phyloP scores from a whole-genome alignment of 2,113 vertebrate genomes.

The Melanerpes formicivorus region DNA sequence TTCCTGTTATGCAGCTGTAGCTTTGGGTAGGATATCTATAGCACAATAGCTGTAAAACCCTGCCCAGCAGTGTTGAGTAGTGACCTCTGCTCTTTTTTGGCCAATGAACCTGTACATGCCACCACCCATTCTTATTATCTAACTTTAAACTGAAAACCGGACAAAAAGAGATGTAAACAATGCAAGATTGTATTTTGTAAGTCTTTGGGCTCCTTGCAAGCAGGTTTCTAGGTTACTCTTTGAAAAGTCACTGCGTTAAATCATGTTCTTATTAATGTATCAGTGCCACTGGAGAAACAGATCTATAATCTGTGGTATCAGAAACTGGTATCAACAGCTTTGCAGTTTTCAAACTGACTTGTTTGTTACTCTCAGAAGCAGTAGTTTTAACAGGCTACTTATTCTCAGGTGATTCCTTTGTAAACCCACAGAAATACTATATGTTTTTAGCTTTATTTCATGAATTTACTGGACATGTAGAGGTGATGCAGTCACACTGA shows the following conservation, averaged over 20 bases:
- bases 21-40: background rate
- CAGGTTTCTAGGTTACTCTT: background rate
- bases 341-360: background rate
- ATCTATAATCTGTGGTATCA: background rate
- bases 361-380: background rate
- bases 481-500: background rate
- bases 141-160: conserved; percentile 26
- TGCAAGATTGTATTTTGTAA: background rate
- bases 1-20: background rate
- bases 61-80: background rate
- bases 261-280: background rate
- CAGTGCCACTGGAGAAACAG: background rate
- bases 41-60: background rate
- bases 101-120: background rate
- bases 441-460: background rate
- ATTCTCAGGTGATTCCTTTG: background rate
- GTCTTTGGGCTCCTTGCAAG: background rate
- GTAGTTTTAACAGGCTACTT: background rate
- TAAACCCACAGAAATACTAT: background rate
- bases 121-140: background rate
- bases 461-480: background rate
- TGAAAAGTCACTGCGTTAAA: background rate
- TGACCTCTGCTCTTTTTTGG: background rate
- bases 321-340: background rate
- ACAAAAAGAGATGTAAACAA: background rate